Percentiles rank a stretch among this genome's conserved stretches.
These are phyloP conservation scores for Esox niger DNA, from an alignment of 2,113 vertebrate species.

Conservation along the genomic window DNA sequence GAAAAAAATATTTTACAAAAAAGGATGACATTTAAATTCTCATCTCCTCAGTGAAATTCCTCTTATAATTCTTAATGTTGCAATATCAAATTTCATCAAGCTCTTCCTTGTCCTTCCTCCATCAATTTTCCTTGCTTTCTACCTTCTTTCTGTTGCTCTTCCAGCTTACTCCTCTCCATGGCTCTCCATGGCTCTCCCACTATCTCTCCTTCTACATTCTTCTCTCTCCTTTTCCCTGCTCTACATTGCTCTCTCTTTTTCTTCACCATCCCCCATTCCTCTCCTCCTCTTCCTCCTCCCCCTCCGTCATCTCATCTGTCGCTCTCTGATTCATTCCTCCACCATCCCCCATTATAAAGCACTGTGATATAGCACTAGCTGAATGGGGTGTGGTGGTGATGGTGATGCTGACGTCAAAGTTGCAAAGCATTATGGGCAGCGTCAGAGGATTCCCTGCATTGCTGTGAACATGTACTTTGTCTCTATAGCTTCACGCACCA, in stretches of 20 bases:
- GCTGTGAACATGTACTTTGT: constrained; percentile 60
- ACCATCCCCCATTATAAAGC: constrained; percentile 51
- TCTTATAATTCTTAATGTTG: background rate
- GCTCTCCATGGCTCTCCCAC: too few species aligned
- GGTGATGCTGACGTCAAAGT: constrained; percentile 33
- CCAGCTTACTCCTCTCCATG: constrained; percentile 30
- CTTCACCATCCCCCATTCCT: constrained; percentile 26
- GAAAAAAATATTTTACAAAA: background rate
- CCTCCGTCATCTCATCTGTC: background rate
- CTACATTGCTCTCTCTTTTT: constrained; percentile 54
- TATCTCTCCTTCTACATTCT: constrained; percentile 26
- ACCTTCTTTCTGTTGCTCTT: too few species aligned
- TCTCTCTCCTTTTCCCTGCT: background rate
- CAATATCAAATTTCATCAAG: constrained; percentile 30
- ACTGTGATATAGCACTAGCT: constrained; percentile 41
- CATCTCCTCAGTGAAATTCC: constrained; percentile 22
- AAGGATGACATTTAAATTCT: background rate
- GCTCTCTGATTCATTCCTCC: constrained; percentile 47
- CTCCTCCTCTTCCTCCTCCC: background rate
- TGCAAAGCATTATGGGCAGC: constrained; percentile 71
- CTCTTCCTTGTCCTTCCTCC: constrained; percentile 1
- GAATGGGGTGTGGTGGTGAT: constrained; percentile 72
- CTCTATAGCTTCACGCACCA: constrained; percentile 9
- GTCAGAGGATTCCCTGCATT: constrained; percentile 61
- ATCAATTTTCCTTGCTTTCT: constrained; percentile 44